Evolutionary conservation across 2,113 vertebrate genomes (phyloP), one percentile per base, ranked within the genome.

Genomic region (Platycercus adscitus): DNA sequence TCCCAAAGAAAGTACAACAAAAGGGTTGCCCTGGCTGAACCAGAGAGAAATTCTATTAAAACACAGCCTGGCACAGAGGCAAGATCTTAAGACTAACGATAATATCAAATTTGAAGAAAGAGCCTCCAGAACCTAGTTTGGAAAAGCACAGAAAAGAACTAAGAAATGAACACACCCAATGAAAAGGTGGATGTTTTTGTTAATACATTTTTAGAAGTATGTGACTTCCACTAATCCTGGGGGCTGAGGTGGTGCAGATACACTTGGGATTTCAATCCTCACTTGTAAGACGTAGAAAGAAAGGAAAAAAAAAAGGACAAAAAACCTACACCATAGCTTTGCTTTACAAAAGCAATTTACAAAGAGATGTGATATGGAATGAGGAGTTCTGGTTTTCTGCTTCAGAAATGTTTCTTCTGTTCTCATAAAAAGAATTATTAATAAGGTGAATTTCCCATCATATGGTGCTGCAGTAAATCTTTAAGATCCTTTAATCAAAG

Each of bases 11-110:
- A 72, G 50, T 68, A 78, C 97, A 97, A 98, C 98, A 98, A 97
- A 97, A 93, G 95, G 75, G 39, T 91, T 96, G 97, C 97, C 95
- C 93, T 33, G 96, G 96, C 97, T 98, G 97, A 98, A 95, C 56
- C 95, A 96, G 97, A 96, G 97, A 91, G 97, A 98, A 92, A 97
- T 97, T 75, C 89, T 92, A 43, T 93, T 91, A 37, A 81, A 94
- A 93, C 92, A 89, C 60, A 92, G 31, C 77, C 87, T 37, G 73
- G 86, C 55, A 70, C 35, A 82, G 49, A 63, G 0, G 13, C 24
- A 80, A 80, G 55, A 17, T 31, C 56, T 79, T 89, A 71, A 95
- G 83, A 86, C 89, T 81, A 93, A 60, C 70, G 84, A 84, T 81
- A 82, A 82, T 47, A 79, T 53, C 28, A 35, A 69, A 78, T 41